These are phyloP conservation scores for Tursiops truncatus DNA, from an alignment of 2,113 vertebrate genomes.

Conservation along the genomic window DNA sequence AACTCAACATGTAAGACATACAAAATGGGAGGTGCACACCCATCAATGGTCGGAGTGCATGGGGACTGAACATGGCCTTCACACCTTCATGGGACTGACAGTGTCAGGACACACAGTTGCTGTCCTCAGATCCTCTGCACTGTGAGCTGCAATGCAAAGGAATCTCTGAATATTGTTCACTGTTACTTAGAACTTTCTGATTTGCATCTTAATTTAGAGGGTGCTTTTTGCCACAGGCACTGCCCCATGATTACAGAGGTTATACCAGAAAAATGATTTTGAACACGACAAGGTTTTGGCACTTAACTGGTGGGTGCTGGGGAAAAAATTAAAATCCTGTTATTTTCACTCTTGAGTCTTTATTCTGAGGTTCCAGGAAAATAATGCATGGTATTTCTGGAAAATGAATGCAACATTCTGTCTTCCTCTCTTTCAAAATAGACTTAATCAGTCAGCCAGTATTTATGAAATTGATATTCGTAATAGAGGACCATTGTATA, in stretches of 20 bases:
- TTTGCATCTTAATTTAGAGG: background rate
- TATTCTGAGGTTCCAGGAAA: background rate
- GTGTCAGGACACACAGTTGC: too few species aligned
- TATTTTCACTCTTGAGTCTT: background rate
- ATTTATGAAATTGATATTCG: background rate
- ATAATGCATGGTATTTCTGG: background rate
- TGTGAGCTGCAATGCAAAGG: background rate
- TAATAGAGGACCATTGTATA: background rate
- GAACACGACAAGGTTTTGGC: background rate
- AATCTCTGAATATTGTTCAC: background rate
- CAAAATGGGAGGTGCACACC: background rate
- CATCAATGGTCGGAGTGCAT: accelerated
- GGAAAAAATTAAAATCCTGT: background rate
- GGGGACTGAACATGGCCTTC: background rate
- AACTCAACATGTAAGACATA: background rate
- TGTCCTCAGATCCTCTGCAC: background rate
- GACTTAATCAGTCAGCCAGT: background rate
- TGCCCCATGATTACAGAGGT: background rate
- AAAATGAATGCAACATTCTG: background rate
- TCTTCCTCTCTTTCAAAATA: background rate
- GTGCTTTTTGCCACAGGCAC: background rate
- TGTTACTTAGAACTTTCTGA: background rate
- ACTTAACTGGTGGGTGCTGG: background rate
- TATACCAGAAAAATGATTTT: background rate
- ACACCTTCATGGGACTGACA: background rate